Conservation (phyloP, 2,888 invertebrate genomes). For the Catocala nupta region DNA sequence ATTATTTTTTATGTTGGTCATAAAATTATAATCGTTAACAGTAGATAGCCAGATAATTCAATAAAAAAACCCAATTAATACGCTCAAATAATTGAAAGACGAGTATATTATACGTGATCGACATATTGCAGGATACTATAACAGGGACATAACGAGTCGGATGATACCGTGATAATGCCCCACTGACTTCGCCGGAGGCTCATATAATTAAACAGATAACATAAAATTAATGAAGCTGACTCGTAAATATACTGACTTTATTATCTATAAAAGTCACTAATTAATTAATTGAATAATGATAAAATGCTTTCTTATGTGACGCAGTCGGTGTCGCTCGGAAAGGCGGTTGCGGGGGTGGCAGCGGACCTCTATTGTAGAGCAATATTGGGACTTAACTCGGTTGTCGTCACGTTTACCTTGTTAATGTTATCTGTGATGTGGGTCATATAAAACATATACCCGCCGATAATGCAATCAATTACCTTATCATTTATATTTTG, state of each 20-base stretch:
- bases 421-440: slow-evolving; percentile 64
- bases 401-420: slow-evolving; percentile 69
- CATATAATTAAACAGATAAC: slow-evolving; percentile 81
- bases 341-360: slow-evolving; percentile 37
- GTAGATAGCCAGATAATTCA: slow-evolving; percentile 10
- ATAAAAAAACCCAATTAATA: slow-evolving; percentile 18
- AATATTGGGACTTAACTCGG: slow-evolving; percentile 68
- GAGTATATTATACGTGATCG: slow-evolving; percentile 52
- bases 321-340: slow-evolving; percentile 18
- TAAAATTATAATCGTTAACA: background rate
- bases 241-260: slow-evolving; percentile 83
- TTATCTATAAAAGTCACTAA: slow-evolving; percentile 85
- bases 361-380: slow-evolving; percentile 60
- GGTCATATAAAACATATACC: slow-evolving; percentile 58
- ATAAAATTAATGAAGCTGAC: slow-evolving; percentile 82
- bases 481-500: slow-evolving; percentile 41
- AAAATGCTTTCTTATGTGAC: slow-evolving; percentile 72
- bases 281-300: slow-evolving; percentile 86
- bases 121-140: slow-evolving; percentile 57
- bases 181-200: slow-evolving; percentile 65
- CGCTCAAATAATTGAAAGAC: slow-evolving; percentile 50
- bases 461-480: slow-evolving; percentile 58
- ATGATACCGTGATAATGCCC: slow-evolving; percentile 57
- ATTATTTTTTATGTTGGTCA: no score
- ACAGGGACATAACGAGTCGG: slow-evolving; percentile 51